phyloP scores from a whole-genome alignment of 2,113 vertebrate genomes.

The Phyllopteryx taeniolatus region DNA sequence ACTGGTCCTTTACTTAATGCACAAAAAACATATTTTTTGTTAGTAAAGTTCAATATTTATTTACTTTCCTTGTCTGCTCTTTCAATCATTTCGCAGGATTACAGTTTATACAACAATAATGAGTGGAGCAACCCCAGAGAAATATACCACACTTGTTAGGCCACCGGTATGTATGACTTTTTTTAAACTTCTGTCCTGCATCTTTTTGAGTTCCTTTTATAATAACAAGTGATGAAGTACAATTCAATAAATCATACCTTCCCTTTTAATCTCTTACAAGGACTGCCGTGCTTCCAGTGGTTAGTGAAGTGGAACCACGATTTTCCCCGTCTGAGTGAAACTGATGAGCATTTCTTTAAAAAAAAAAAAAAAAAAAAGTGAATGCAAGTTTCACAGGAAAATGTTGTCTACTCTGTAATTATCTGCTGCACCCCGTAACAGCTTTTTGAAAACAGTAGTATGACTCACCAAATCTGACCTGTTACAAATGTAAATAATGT shows the following conservation, averaged over 20 bases:
- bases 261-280: conserved; percentile 26
- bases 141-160: conserved; percentile 60
- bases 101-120: conserved; percentile 75
- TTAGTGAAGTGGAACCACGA: neutral
- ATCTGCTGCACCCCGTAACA: neutral
- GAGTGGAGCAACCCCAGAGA: conserved; percentile 63
- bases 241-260: neutral
- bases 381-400: neutral
- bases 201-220: neutral
- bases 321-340: neutral
- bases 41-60: neutral
- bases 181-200: neutral
- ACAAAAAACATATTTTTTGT: neutral
- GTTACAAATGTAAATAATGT: too few species aligned
- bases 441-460: neutral
- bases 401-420: neutral
- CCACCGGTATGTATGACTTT: conserved; percentile 38
- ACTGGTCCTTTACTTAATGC: too few species aligned
- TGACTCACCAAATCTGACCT: neutral
- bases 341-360: neutral
- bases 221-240: neutral
- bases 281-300: conserved; percentile 23
- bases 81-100: conserved; percentile 38
- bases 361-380: too few species aligned
- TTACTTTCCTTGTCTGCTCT: neutral